phyloP scores from a whole-genome alignment of 30 jellyfish, hydroid and myxozoan genomes.

The Chironex yamaguchii region DNA sequence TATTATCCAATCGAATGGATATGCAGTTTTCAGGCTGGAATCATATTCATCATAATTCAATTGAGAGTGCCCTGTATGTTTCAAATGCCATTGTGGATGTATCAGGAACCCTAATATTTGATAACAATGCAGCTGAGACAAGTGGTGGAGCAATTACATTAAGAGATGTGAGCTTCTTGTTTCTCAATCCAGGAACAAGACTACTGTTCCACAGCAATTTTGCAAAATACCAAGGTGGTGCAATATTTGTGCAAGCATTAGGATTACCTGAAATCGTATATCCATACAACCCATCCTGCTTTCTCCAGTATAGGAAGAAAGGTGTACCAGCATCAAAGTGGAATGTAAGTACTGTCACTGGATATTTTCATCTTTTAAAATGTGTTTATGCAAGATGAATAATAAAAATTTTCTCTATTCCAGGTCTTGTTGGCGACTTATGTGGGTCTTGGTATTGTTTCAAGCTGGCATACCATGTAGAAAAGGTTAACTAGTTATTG shows the following conservation, averaged over 20 bases:
- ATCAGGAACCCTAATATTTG: slow-evolving; percentile 41
- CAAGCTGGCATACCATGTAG: no score
- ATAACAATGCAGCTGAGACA: slow-evolving; percentile 39
- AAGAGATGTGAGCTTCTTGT: slow-evolving; percentile 82
- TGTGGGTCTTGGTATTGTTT: no score
- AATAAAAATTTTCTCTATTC: not conserved
- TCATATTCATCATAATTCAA: slow-evolving; percentile 22
- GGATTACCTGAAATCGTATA: slow-evolving; percentile 88
- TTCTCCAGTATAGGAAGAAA: slow-evolving; percentile 62
- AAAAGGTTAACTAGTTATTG: no score
- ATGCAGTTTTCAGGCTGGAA: slow-evolving; percentile 53
- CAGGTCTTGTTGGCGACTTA: no score
- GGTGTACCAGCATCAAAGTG: slow-evolving; percentile 81
- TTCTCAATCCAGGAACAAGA: slow-evolving; percentile 56
- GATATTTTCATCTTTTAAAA: not conserved
- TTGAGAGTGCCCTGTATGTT: slow-evolving; percentile 72
- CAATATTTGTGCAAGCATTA: slow-evolving; percentile 61
- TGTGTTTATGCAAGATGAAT: not conserved
- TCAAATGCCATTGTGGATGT: slow-evolving; percentile 77
- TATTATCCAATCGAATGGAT: slow-evolving; percentile 70
- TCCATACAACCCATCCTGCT: slow-evolving; percentile 84
- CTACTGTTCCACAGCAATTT: slow-evolving; percentile 59
- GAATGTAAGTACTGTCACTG: slow-evolving; percentile 66
- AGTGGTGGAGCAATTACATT: slow-evolving; percentile 87
- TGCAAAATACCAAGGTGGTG: slow-evolving; percentile 87